Evolutionary conservation across 2,888 invertebrate genomes (phyloP).

Genomic region (Homarus gammarus): DNA sequence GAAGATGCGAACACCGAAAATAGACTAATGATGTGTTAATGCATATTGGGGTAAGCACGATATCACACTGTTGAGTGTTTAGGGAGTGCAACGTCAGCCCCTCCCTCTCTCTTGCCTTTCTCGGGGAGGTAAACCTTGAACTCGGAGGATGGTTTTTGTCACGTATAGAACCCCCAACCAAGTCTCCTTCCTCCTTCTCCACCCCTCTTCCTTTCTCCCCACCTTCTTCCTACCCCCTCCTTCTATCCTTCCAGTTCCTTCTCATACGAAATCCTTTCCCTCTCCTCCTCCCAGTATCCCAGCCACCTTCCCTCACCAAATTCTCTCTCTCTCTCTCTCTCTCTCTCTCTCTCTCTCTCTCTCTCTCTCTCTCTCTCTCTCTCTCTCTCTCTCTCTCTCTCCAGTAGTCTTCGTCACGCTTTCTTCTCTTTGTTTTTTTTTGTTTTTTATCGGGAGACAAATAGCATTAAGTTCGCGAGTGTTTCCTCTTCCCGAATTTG

Average conservation of each 20-base stretch:
- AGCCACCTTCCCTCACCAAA: background rate
- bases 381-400: background rate
- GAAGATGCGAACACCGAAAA: too few species aligned
- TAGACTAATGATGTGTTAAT: too few species aligned
- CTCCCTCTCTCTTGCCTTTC: background rate
- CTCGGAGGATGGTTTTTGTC: too few species aligned
- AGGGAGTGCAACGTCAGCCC: background rate
- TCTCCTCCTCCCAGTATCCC: background rate
- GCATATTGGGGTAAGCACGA: too few species aligned
- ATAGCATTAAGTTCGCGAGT: background rate
- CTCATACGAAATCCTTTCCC: background rate
- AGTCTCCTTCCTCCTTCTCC: background rate
- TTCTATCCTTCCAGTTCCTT: too few species aligned
- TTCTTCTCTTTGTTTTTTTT: background rate
- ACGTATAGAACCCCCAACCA: too few species aligned
- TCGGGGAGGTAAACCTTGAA: too few species aligned
- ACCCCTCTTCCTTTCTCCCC: background rate
- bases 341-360: background rate
- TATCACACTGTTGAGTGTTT: too few species aligned
- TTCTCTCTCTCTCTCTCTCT: background rate
- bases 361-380: background rate
- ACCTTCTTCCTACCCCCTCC: background rate
- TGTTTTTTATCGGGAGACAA: background rate
- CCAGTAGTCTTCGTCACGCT: background rate
- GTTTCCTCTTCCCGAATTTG: background rate